Evolutionary conservation across 92 coral and sea anemone genomes (phyloP).

Genomic region (Epizoanthus fatuus): DNA sequence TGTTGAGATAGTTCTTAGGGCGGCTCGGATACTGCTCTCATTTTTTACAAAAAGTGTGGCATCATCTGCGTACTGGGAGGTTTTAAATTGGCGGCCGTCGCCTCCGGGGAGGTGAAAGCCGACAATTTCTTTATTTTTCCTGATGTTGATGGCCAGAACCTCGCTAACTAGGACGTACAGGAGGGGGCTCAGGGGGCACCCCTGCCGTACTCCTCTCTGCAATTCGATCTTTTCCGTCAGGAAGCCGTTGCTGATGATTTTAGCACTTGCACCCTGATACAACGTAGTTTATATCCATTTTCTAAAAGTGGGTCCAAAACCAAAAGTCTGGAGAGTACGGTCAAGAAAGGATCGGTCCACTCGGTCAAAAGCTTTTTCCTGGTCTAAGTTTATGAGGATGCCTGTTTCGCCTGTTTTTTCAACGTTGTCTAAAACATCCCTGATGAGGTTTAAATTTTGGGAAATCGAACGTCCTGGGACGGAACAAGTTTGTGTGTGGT

Average conservation of each 20-base stretch:
- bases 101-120: not conserved
- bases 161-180: not conserved
- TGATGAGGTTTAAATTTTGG: too few species aligned
- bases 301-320: not conserved
- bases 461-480: too few species aligned
- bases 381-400: not conserved
- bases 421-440: not conserved
- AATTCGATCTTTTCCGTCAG: not conserved
- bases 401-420: not conserved
- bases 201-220: not conserved
- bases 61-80: not conserved
- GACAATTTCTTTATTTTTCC: not conserved
- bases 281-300: not conserved
- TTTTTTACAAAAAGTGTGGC: not conserved
- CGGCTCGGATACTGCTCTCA: too few species aligned
- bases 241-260: not conserved
- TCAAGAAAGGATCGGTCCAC: not conserved
- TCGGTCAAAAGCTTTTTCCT: not conserved
- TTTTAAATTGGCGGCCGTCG: not conserved
- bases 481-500: not conserved
- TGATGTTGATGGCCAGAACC: too few species aligned
- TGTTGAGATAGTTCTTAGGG: too few species aligned
- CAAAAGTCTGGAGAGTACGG: not conserved
- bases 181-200: slow-evolving; percentile 7
- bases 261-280: not conserved